Evolutionary conservation across 2,888 invertebrate species (phyloP), one percentile per base, ranked within the genome.

Genomic region (Drosophila neutralis): DNA sequence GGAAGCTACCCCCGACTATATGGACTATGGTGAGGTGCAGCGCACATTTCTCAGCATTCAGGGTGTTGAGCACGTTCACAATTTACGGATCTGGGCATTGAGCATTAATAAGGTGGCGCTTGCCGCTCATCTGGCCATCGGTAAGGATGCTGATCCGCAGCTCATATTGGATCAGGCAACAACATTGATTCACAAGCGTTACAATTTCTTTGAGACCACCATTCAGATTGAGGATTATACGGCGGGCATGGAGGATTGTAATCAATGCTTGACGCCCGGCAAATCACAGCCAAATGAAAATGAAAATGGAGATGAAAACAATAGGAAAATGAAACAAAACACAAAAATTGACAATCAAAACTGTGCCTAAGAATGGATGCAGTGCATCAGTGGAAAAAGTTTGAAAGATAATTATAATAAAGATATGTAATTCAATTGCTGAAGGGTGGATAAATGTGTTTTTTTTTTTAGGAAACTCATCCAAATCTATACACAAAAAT

Each of bases 11-110:
- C 87, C 87, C 6, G 72, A 85, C 13, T 87, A 69, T 40, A 58
- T 87, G 80, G 87, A 87, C 56, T 87, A 87, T 36, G 80, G 76
- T 10, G 80, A 82, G 18, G 89, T 87, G 18, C 76, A 77, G 48
- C 53, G 56, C 4, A 60, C 68, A 1, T 90, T 87, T 38, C 70
- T 89, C 6, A 72, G 70, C 57, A 87, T 87, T 40, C 71, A 82
- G 0, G 87, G 87, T 2, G 90, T 87, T 0, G 52, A 65, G 27
- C 80, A 87, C n/a, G 90, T 87, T 0, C 90, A 87, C 49, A 87
- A 90, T 61, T 59, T 87, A 13, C 77, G 87, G 21, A 87, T 87
- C 24, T 87, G 87, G 87, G 87, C 87, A 0, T 10, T 87, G 27
- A 89, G 85, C 40, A 42, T 87, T 18, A 77, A 77, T 29, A 90